Evolutionary conservation across 2,888 invertebrate species (phyloP), one percentile per base, ranked within the genome.

Genomic region (Drosophila rubida): DNA sequence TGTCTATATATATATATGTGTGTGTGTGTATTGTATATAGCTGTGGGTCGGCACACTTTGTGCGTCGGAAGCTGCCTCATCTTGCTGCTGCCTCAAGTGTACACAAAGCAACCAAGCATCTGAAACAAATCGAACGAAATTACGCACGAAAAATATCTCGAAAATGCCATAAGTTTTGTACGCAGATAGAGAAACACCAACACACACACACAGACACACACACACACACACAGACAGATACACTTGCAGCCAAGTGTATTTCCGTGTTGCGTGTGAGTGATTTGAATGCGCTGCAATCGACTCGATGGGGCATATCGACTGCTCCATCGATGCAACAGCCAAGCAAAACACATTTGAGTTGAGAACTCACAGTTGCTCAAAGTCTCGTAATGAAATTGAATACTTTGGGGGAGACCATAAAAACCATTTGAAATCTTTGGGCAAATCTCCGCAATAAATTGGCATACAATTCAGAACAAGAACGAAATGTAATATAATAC

Each of bases 81-180:
- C 82, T 78, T 80, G n/a, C n/a, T n/a, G n/a, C n/a, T n/a, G n/a
- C n/a, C n/a, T 88, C 88, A 86, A 83, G 88, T 88, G 88, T 87
- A 81, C 64, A 70, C 51, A 69, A 59, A 61, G 61, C 23, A 22
- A 54, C 61, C 61, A 74, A 67, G 35, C 51, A 59, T 46, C 35
- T 54, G 59, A 65, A 49, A 74, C 62, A 72, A 78, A 76, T 74
- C 71, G 74, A 84, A 85, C 69, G 87, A 85, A 85, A 85, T 87
- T 88, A 85, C 88, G 85, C 88, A 85, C 85, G 82, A 81, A 83
- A 82, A 87, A 85, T 81, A 81, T 85, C 84, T 84, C 63, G 79
- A 88, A 85, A 88, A 85, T 85, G 85, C 85, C 87, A 88, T 85
- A 85, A 84, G 88, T 78, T 88, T 78, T 88, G 55, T 69, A 64